phyloP scores from a whole-genome alignment of 2,888 invertebrate species.

The Seladonia tumulorum region DNA sequence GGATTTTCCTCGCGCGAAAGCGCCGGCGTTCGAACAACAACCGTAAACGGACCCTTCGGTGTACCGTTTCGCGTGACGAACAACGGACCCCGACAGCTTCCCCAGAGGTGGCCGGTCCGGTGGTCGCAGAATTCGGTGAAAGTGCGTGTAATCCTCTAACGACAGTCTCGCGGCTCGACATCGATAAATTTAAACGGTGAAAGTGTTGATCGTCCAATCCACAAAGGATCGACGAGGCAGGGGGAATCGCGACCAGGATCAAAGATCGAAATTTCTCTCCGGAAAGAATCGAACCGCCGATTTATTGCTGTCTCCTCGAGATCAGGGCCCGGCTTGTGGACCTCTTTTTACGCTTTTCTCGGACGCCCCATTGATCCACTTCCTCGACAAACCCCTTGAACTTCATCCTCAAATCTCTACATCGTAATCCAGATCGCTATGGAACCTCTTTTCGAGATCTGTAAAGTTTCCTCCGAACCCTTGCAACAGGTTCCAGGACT shows the following conservation, averaged over 20 bases:
- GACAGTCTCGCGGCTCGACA: neutral
- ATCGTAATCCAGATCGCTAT: too few relatives aligned
- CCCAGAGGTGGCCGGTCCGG: too few relatives aligned
- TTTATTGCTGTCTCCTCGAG: neutral
- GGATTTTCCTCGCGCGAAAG: constrained; percentile 24
- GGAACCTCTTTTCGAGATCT: neutral
- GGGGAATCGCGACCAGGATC: constrained; percentile 1
- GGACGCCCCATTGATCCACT: neutral
- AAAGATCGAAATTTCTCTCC: constrained; percentile 21
- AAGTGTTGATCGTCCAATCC: constrained; percentile 27
- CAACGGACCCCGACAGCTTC: neutral
- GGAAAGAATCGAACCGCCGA: neutral
- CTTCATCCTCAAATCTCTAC: neutral
- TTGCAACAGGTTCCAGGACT: neutral
- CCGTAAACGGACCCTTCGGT: neutral
- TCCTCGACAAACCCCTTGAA: neutral
- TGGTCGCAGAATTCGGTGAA: constrained; percentile 23
- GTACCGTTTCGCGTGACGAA: neutral
- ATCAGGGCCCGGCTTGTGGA: neutral
- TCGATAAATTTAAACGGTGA: constrained; percentile 27
- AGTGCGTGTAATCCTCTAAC: constrained; percentile 11
- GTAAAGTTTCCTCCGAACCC: neutral
- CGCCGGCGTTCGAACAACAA: neutral
- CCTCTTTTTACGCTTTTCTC: neutral
- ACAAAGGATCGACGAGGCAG: neutral